These are phyloP conservation scores for Scaptomyza flava DNA, from an alignment of 2,888 invertebrate species.

Conservation along the genomic window DNA sequence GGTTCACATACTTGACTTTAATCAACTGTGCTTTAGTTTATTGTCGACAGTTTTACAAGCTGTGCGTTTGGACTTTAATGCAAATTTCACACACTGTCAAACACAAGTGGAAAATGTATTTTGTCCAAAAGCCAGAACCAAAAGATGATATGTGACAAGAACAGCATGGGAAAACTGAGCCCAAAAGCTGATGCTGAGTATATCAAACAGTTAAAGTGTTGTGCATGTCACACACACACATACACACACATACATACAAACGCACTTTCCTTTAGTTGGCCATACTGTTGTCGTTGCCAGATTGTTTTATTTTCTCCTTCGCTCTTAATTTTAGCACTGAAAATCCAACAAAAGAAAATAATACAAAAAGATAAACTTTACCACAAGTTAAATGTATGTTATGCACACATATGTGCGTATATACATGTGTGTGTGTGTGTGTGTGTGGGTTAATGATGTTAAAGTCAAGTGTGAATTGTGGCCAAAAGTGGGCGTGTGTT, in stretches of 20 bases:
- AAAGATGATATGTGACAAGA: no score
- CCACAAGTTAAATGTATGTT: slow-evolving; percentile 21
- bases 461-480: slow-evolving; percentile 79
- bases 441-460: slow-evolving; percentile 68
- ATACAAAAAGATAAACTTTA: slow-evolving; percentile 33
- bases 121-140: no score
- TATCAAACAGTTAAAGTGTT: slow-evolving; percentile 71
- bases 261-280: slow-evolving; percentile 26
- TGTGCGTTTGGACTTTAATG: slow-evolving; percentile 27
- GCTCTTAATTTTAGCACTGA: slow-evolving; percentile 20
- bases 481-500: slow-evolving; percentile 32
- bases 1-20: neutral
- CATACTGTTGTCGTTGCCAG: slow-evolving; percentile 19
- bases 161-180: slow-evolving; percentile 2
- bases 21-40: neutral
- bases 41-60: neutral
- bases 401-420: neutral
- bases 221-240: slow-evolving; percentile 7
- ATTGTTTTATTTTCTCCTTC: slow-evolving; percentile 27
- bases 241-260: neutral
- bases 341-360: slow-evolving; percentile 25
- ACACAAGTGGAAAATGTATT: slow-evolving; percentile 32
- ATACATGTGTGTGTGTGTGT: slow-evolving; percentile 17
- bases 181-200: slow-evolving; percentile 46
- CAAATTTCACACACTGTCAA: slow-evolving; percentile 39